Conservation (phyloP, 2,797 vertebrate species). For the Taenioides sp. region DNA sequence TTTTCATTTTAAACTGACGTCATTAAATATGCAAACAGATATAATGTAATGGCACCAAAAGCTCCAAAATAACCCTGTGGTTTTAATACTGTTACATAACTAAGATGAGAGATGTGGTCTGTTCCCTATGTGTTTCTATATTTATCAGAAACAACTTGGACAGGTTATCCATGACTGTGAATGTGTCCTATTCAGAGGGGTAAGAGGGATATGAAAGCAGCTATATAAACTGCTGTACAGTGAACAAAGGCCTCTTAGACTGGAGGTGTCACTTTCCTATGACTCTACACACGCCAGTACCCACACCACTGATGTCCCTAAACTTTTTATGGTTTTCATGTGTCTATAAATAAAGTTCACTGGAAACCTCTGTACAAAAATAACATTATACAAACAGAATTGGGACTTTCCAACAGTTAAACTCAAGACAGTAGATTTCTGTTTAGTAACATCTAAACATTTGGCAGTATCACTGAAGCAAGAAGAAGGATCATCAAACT, state of each 20-base stretch:
- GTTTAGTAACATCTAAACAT: neutral
- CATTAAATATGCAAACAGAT: neutral
- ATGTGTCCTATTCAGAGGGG: constrained; percentile 5
- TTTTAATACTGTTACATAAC: constrained; percentile 9
- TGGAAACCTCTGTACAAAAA: neutral
- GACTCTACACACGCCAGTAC: neutral
- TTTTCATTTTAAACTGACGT: neutral
- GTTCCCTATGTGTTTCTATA: constrained; percentile 1
- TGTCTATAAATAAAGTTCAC: neutral
- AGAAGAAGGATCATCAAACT: neutral
- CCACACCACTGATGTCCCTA: neutral
- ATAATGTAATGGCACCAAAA: neutral
- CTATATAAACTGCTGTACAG: neutral
- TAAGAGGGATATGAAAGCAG: neutral
- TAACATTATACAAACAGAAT: neutral
- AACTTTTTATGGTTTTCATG: neutral
- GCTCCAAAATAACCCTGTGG: neutral
- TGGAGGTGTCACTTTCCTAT: constrained; percentile 9
- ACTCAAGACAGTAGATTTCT: neutral
- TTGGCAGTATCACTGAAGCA: neutral
- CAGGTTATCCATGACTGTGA: constrained; percentile 6
- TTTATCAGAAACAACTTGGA: constrained; percentile 7
- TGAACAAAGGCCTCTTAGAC: constrained; percentile 3
- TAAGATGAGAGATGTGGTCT: neutral
- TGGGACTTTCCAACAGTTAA: neutral